Conservation (phyloP, 2,888 invertebrate species). For the Drosophila phalerata region DNA sequence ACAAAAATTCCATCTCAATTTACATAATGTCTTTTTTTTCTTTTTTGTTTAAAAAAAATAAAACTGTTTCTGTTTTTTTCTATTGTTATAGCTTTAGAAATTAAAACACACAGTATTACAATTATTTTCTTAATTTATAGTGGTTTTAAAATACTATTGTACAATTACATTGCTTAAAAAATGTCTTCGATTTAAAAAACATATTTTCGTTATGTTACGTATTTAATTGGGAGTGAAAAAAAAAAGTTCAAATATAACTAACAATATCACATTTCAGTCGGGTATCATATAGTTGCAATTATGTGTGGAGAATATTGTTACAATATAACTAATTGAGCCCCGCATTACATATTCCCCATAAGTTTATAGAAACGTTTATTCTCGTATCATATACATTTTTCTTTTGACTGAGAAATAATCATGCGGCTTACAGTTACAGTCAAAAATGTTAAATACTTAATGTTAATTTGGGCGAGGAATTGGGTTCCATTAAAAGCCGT, state of each 20-base stretch:
- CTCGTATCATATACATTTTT: background rate
- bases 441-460: background rate
- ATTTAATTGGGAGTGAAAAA: too few species aligned
- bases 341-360: background rate
- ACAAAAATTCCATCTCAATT: background rate
- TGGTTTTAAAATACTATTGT: too few species aligned
- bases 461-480: constrained; percentile 14
- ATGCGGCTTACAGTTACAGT: background rate
- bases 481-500: constrained; percentile 4
- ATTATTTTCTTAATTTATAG: background rate
- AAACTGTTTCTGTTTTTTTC: too few species aligned
- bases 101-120: background rate
- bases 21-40: background rate
- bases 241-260: background rate
- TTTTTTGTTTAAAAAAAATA: too few species aligned
- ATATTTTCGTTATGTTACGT: too few species aligned
- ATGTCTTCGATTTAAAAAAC: too few species aligned
- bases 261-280: background rate
- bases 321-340: background rate
- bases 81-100: too few species aligned
- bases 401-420: background rate
- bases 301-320: background rate
- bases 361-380: background rate
- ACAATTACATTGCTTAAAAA: too few species aligned
- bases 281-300: background rate